A percentile compares a stretch with the other conserved stretches of the same genome.
Evolutionary conservation across 2,888 invertebrate genomes (phyloP).

Genomic region (Volucella inflata): DNA sequence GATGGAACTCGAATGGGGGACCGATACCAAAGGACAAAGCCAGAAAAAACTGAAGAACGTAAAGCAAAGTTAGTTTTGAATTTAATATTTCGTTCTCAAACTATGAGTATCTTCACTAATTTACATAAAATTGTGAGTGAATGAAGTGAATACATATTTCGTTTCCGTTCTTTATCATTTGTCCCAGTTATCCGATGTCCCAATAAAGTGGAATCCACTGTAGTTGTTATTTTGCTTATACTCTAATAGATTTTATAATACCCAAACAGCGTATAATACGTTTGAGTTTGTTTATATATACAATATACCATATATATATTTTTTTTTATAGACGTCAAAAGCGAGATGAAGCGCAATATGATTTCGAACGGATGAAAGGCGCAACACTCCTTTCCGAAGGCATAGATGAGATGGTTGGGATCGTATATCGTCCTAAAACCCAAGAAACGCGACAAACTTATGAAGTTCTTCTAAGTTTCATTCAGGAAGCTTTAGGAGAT

Average conservation of each 20-base stretch:
- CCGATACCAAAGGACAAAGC: slow-evolving; percentile 94
- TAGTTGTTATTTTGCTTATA: no score
- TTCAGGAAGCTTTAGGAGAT: slow-evolving; percentile 98
- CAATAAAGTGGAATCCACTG: no score
- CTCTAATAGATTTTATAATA: no score
- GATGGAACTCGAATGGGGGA: slow-evolving; percentile 98
- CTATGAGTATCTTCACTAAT: no score
- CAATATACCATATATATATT: no score
- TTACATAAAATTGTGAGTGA: no score
- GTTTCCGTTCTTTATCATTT: no score
- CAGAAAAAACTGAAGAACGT: slow-evolving; percentile 96
- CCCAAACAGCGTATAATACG: no score
- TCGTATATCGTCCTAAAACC: slow-evolving; percentile 97
- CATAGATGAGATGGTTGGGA: slow-evolving; percentile 96
- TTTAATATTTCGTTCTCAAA: not conserved
- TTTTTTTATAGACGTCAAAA: slow-evolving; percentile 88
- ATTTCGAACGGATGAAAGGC: slow-evolving; percentile 95
- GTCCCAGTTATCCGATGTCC: no score
- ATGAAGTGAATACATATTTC: no score
- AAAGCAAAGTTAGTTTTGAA: slow-evolving; percentile 91
- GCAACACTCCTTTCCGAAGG: slow-evolving; percentile 93
- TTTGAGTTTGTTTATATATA: slow-evolving; percentile 30
- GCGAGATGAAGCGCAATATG: slow-evolving; percentile 96
- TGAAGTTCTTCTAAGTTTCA: slow-evolving; percentile 96
- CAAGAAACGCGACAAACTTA: slow-evolving; percentile 99